Conservation (phyloP, 1,140 invertebrate genomes). For the Cepaea nemoralis region DNA sequence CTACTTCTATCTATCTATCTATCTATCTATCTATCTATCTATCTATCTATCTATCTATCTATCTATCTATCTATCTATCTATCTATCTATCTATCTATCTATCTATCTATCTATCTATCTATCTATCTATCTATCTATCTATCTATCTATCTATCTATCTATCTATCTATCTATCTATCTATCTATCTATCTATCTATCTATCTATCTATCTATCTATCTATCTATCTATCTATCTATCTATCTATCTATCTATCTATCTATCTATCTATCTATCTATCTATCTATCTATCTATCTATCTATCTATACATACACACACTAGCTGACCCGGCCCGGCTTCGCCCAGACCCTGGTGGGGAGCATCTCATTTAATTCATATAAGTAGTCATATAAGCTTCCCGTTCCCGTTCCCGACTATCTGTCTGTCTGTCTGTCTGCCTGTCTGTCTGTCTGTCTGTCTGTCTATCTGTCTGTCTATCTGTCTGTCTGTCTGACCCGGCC, state of each 20-base stretch:
- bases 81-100: conserved; percentile 23
- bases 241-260: neutral
- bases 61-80: conserved; percentile 23
- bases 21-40: conserved; percentile 23
- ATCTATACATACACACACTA: too few species aligned
- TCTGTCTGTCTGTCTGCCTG: too few species aligned
- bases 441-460: too few species aligned
- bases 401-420: too few species aligned
- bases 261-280: conserved; percentile 3
- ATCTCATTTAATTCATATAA: too few species aligned
- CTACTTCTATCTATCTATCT: conserved; percentile 17
- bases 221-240: neutral
- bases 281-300: neutral
- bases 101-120: conserved; percentile 23
- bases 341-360: too few species aligned
- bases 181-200: neutral
- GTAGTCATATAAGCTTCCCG: too few species aligned
- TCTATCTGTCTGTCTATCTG: too few species aligned
- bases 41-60: conserved; percentile 23
- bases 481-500: too few species aligned
- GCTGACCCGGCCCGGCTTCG: too few species aligned
- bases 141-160: conserved; percentile 8
- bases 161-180: neutral
- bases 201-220: neutral
- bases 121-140: conserved; percentile 21